phyloP scores from a whole-genome alignment of 2,888 invertebrate genomes.

The Colostygia pectinataria region DNA sequence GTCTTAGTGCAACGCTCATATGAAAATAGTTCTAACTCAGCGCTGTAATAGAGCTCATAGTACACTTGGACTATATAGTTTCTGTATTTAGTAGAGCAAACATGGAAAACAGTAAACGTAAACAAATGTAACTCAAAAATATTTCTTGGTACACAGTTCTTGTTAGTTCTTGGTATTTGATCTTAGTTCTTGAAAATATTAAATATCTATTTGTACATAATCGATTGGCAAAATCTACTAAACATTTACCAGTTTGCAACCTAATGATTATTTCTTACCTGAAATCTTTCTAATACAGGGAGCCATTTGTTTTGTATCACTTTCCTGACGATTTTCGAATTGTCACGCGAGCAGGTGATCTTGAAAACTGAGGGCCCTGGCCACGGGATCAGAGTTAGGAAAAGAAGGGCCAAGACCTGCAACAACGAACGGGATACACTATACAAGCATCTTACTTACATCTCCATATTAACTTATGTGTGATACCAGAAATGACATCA shows the following conservation, averaged over 20 bases:
- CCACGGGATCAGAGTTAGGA: slow-evolving; percentile 93
- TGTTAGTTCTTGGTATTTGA: no score
- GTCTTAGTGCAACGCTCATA: no score
- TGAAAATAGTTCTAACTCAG: no score
- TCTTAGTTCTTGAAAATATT: no score
- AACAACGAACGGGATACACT: slow-evolving; percentile 74
- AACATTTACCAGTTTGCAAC: not conserved
- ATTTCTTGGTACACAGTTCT: no score
- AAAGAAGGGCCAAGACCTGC: slow-evolving; percentile 91
- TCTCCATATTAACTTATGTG: not conserved
- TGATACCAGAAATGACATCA: slow-evolving; percentile 24
- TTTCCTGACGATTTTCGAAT: slow-evolving; percentile 93
- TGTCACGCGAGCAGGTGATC: slow-evolving; percentile 94
- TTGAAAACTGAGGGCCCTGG: slow-evolving; percentile 94
- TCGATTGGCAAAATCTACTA: no score
- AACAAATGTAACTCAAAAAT: no score
- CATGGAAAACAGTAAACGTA: no score
- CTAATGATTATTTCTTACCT: slow-evolving; percentile 67
- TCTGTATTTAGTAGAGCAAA: no score
- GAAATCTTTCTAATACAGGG: slow-evolving; percentile 94
- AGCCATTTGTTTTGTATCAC: slow-evolving; percentile 96
- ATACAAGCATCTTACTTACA: not conserved
- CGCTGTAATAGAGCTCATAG: no score
- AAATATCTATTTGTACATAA: no score
- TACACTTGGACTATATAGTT: no score